These are phyloP conservation scores for Idaea dimidiata DNA, from an alignment of 2,888 invertebrate species.

Conservation along the genomic window DNA sequence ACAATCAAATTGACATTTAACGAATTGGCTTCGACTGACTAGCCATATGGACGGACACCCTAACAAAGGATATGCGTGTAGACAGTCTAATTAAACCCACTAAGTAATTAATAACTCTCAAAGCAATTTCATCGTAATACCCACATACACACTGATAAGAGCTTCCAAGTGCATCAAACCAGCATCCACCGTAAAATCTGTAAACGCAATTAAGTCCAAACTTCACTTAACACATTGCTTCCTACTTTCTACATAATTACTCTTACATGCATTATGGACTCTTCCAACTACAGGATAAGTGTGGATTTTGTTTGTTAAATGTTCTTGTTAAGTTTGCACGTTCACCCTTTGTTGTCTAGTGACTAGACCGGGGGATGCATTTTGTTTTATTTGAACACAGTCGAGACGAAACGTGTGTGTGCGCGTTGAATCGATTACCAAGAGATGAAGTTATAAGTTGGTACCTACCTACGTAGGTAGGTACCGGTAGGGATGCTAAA, in stretches of 20 bases:
- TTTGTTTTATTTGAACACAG: slow-evolving; percentile 71
- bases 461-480: neutral
- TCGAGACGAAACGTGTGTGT: slow-evolving; percentile 42
- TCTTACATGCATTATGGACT: slow-evolving; percentile 23
- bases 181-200: slow-evolving; percentile 63
- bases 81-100: neutral
- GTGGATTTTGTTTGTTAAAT: slow-evolving; percentile 28
- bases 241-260: slow-evolving; percentile 40
- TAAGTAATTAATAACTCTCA: neutral
- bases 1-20: too few relatives aligned
- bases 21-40: too few relatives aligned
- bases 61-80: too few relatives aligned
- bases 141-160: neutral
- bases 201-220: slow-evolving; percentile 72
- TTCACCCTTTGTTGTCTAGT: slow-evolving; percentile 75
- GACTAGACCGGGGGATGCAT: slow-evolving; percentile 67
- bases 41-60: too few relatives aligned
- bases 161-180: slow-evolving; percentile 18
- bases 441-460: slow-evolving; percentile 18
- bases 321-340: slow-evolving; percentile 42
- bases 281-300: slow-evolving; percentile 26
- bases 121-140: neutral
- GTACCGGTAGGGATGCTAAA: neutral
- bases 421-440: slow-evolving; percentile 45
- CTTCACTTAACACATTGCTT: slow-evolving; percentile 71